phyloP scores from a whole-genome alignment of 1,140 invertebrate species.

The Metaphire vulgaris region DNA sequence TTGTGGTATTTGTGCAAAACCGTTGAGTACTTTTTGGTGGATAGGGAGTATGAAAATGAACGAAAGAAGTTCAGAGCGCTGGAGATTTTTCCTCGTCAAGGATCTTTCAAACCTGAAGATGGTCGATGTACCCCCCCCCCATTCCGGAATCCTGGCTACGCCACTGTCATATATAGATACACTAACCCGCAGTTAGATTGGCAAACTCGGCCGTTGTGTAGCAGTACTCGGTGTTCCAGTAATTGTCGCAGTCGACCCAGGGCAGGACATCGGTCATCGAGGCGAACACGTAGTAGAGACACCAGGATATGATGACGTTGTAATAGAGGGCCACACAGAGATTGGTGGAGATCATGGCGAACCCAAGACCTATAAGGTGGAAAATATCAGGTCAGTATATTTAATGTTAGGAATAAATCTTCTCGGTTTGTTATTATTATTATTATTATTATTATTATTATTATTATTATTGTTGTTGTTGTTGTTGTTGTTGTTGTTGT shows the following conservation, averaged over 20 bases:
- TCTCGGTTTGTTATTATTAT: not conserved
- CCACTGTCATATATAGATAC: not conserved
- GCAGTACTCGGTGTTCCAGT: constrained; percentile 72
- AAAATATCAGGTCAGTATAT: not conserved
- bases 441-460: not conserved
- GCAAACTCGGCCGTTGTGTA: not conserved
- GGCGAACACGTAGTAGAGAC: constrained; percentile 77
- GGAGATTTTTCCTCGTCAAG: too few relatives aligned
- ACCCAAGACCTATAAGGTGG: not conserved
- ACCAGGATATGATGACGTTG: constrained; percentile 96
- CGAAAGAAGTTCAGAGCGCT: too few relatives aligned
- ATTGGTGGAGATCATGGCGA: not conserved
- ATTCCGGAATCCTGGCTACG: too few relatives aligned
- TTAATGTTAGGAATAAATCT: not conserved
- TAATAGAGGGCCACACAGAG: constrained; percentile 63
- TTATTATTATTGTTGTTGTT: not conserved
- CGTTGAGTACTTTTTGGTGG: too few relatives aligned
- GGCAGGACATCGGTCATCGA: constrained; percentile 62
- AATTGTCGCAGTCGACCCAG: constrained; percentile 87
- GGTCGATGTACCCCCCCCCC: too few relatives aligned
- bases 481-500: too few relatives aligned
- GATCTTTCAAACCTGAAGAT: constrained; percentile 41
- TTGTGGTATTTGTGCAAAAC: too few relatives aligned
- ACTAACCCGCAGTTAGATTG: not conserved
- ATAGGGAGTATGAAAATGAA: too few relatives aligned